Evolutionary conservation across 2,113 vertebrate species (phyloP).

Genomic region (Pongo pygmaeus): DNA sequence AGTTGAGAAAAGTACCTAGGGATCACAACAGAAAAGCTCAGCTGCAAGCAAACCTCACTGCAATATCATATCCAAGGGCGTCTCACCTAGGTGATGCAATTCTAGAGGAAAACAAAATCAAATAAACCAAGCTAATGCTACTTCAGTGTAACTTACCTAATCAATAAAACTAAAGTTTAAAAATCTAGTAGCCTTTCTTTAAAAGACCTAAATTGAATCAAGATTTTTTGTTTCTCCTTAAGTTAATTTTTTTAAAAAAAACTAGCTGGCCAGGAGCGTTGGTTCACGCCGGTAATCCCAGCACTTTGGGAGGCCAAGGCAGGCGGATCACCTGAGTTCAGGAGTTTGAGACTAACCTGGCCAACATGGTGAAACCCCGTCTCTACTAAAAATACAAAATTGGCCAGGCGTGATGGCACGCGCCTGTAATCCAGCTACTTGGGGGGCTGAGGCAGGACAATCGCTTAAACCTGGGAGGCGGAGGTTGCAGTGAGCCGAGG

Average conservation of each 20-base stretch:
- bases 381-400: too few species aligned
- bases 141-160: neutral
- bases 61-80: neutral
- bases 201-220: neutral
- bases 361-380: too few species aligned
- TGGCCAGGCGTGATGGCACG: too few species aligned
- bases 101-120: neutral
- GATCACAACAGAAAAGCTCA: conserved; percentile 23
- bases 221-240: neutral
- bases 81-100: conserved; percentile 45
- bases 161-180: neutral
- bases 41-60: neutral
- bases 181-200: conserved; percentile 3
- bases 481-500: too few species aligned
- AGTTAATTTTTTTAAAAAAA: neutral
- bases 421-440: too few species aligned
- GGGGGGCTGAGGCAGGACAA: too few species aligned
- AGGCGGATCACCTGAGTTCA: too few species aligned
- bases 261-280: too few species aligned
- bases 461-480: too few species aligned
- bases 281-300: too few species aligned
- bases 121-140: neutral
- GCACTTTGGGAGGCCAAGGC: too few species aligned
- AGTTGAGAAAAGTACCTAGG: conserved; percentile 51
- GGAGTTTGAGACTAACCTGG: too few species aligned